Evolutionary conservation across 1,140 invertebrate genomes (phyloP).

Genomic region (Megalopta genalis): DNA sequence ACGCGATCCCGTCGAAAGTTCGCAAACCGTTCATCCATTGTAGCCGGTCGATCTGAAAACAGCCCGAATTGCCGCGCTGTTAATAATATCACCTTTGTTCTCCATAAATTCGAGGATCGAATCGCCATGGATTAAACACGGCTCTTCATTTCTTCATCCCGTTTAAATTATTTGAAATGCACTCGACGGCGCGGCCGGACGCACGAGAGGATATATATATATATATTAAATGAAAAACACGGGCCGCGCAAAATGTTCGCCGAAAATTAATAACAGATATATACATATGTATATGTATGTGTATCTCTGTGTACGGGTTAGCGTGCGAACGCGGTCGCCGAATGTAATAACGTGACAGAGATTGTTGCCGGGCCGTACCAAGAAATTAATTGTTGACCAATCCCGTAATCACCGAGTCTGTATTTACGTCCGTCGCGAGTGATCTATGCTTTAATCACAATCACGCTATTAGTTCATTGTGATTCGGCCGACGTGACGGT

Average conservation of each 20-base stretch:
- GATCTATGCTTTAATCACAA: slow-evolving; percentile 56
- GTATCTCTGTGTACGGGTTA: neutral
- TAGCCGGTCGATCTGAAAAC: too few species aligned
- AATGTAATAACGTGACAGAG: slow-evolving; percentile 20
- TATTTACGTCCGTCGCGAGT: slow-evolving; percentile 33
- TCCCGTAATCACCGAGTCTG: slow-evolving; percentile 45
- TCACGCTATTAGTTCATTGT: slow-evolving; percentile 54
- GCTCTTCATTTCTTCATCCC: neutral
- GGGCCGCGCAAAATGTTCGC: neutral
- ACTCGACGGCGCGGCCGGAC: too few species aligned
- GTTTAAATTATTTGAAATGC: too few species aligned
- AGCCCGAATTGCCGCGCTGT: too few species aligned
- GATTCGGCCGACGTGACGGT: neutral
- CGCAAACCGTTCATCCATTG: too few species aligned
- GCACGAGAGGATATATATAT: neutral
- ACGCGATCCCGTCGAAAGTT: too few species aligned
- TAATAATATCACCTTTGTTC: neutral
- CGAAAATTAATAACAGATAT: neutral
- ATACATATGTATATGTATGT: too few species aligned
- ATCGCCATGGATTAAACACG: neutral
- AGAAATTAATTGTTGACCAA: slow-evolving; percentile 62
- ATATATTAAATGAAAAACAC: neutral
- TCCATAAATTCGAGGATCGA: neutral
- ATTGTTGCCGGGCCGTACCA: slow-evolving; percentile 17
- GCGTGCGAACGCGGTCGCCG: neutral